Evolutionary conservation across 2,888 invertebrate species (phyloP).

Genomic region (Troides oblongomaculatus): DNA sequence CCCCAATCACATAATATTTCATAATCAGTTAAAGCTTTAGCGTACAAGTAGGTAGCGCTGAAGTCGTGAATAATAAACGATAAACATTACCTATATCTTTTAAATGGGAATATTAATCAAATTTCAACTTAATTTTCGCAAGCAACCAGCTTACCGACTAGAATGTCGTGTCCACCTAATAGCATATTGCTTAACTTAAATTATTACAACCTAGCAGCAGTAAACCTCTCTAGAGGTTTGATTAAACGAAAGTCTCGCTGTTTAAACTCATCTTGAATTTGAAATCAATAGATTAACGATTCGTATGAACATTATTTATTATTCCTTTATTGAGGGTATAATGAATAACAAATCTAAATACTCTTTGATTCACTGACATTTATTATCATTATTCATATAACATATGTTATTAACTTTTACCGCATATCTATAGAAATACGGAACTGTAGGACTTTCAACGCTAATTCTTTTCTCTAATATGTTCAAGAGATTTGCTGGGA

Average conservation of each 20-base stretch:
- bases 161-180: conserved; percentile 58
- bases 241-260: neutral
- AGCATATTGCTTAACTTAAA: conserved; percentile 49
- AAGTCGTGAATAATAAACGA: neutral
- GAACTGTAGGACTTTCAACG: neutral
- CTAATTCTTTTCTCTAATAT: neutral
- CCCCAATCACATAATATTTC: too few relatives aligned
- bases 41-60: too few relatives aligned
- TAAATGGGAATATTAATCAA: conserved; percentile 33
- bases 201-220: conserved; percentile 58
- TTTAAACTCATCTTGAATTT: neutral
- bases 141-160: conserved; percentile 48
- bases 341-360: too few relatives aligned
- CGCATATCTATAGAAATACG: neutral
- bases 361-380: too few relatives aligned
- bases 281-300: neutral
- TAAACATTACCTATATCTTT: conserved; percentile 3
- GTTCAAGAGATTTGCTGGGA: too few relatives aligned
- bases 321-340: too few relatives aligned
- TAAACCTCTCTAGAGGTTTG: conserved; percentile 30
- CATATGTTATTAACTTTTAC: neutral
- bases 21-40: too few relatives aligned
- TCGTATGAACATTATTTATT: neutral
- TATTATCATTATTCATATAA: neutral
- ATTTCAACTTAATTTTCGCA: conserved; percentile 50